Evolutionary conservation across 2,797 vertebrate species (phyloP).

Genomic region (Clarias laeviceps): DNA sequence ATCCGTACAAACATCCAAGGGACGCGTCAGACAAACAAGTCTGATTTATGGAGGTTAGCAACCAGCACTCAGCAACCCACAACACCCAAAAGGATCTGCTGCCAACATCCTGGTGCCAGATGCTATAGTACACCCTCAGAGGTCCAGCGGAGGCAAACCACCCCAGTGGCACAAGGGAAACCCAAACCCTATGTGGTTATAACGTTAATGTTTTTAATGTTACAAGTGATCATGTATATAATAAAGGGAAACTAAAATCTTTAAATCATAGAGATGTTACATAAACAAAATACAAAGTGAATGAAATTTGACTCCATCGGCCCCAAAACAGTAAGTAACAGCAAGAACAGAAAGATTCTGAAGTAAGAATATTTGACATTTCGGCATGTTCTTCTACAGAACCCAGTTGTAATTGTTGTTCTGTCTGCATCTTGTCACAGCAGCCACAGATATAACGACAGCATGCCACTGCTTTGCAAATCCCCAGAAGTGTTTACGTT

Average conservation of each 20-base stretch:
- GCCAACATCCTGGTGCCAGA: too few species aligned
- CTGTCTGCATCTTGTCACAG: slow-evolving; percentile 26
- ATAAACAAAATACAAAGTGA: neutral
- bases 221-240: neutral
- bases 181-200: too few species aligned
- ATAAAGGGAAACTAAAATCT: neutral
- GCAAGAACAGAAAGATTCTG: neutral
- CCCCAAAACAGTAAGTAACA: neutral
- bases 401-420: neutral
- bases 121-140: too few species aligned
- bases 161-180: too few species aligned
- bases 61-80: too few species aligned
- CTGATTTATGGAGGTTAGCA: too few species aligned
- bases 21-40: too few species aligned
- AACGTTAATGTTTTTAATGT: neutral
- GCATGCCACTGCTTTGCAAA: slow-evolving; percentile 7
- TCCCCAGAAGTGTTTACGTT: slow-evolving; percentile 38
- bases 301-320: neutral
- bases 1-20: too few species aligned
- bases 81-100: too few species aligned
- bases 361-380: neutral
- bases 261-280: neutral
- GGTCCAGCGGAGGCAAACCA: too few species aligned
- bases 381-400: neutral
- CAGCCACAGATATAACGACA: slow-evolving; percentile 5